These are phyloP conservation scores for Xestia ashworthii DNA, from an alignment of 2,888 invertebrate species.

Conservation along the genomic window DNA sequence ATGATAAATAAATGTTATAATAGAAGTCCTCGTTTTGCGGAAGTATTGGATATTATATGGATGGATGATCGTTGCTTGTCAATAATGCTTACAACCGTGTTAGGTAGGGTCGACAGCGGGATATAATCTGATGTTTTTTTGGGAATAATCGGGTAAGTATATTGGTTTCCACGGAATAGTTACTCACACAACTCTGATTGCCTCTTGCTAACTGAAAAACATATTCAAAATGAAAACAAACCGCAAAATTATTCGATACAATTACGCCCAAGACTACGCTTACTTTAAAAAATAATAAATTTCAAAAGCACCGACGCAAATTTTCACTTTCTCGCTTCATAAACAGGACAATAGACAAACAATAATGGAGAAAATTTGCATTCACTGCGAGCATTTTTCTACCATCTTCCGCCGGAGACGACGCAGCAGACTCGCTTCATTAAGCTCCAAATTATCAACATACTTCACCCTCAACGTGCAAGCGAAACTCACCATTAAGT, in stretches of 20 bases:
- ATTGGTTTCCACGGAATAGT: constrained; percentile 6
- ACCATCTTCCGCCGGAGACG: constrained; percentile 85
- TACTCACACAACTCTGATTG: neutral
- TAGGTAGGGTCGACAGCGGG: constrained; percentile 27
- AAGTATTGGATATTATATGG: constrained; percentile 71
- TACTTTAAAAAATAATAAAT: constrained; percentile 69
- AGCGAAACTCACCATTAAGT: constrained; percentile 84
- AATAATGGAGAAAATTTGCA: constrained; percentile 88
- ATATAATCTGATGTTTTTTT: constrained; percentile 39
- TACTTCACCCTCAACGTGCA: constrained; percentile 81
- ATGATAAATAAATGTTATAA: constrained; percentile 69
- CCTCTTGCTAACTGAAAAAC: neutral
- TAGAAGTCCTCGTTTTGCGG: constrained; percentile 68
- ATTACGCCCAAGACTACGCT: constrained; percentile 45
- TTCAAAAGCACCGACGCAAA: constrained; percentile 67
- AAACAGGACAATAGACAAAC: constrained; percentile 88
- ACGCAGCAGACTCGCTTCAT: constrained; percentile 86
- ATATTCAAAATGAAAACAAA: constrained; percentile 7
- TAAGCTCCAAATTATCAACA: constrained; percentile 89
- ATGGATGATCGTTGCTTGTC: constrained; percentile 68
- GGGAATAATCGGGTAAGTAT: constrained; percentile 9
- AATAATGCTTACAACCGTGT: constrained; percentile 66
- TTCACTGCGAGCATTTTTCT: constrained; percentile 86
- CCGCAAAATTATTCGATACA: constrained; percentile 38
- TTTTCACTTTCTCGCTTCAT: constrained; percentile 82